Evolutionary conservation across 2,888 invertebrate genomes (phyloP), one percentile per base, ranked within the genome.

Genomic region (Polylopha cassiicola): DNA sequence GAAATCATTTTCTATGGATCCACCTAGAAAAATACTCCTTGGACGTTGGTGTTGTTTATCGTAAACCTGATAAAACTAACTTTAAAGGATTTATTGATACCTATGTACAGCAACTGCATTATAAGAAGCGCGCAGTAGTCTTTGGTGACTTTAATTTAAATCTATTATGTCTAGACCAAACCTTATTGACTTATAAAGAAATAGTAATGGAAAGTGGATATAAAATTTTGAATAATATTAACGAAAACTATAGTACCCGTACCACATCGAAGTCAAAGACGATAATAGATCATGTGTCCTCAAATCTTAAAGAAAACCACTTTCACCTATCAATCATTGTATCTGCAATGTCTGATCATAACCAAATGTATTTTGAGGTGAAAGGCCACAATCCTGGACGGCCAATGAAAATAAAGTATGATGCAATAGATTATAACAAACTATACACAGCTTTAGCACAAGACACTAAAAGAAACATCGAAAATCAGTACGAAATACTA

Each of bases 1-100:
- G 44, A 11, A 53, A 43, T 13, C 46, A 53, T 21, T 48, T 34
- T 8, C 27, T 48, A 16, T 47, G 48, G 46, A 31, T 53, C 29
- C 42, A 48, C 14, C 3, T 50, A 3, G 10, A 46, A 6, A 51
- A 46, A 27, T 41, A n/a, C n/a, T n/a, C n/a, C n/a, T n/a, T n/a
- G n/a, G n/a, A n/a, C n/a, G n/a, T n/a, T n/a, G n/a, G n/a, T n/a
- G n/a, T n/a, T n/a, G n/a, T n/a, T n/a, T n/a, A n/a, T n/a, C n/a
- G n/a, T n/a, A n/a, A n/a, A n/a, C n/a, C n/a, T n/a, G n/a, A n/a
- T n/a, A n/a, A n/a, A n/a, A n/a, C n/a, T n/a, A n/a, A n/a, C n/a
- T n/a, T n/a, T n/a, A n/a, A n/a, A n/a, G n/a, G n/a, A n/a, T n/a
- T n/a, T n/a, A n/a, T n/a, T n/a, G n/a, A n/a, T n/a, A n/a, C n/a